Evolutionary conservation across 2,113 vertebrate genomes (phyloP).

Genomic region (Scomber japonicus): DNA sequence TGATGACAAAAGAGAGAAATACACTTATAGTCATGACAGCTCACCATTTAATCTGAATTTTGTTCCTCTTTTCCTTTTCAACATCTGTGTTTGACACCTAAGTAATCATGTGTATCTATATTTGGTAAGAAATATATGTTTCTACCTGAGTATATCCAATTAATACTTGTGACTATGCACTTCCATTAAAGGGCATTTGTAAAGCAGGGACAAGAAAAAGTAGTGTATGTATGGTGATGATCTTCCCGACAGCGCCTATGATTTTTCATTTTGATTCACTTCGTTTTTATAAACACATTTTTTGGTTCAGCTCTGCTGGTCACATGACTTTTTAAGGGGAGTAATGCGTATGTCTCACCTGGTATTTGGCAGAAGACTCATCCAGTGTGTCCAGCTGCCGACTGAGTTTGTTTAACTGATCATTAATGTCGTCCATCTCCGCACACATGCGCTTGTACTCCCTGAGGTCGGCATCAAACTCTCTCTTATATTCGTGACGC

Average conservation of each 20-base stretch:
- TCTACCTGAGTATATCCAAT: background rate
- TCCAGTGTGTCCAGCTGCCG: conserved; percentile 86
- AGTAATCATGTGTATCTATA: no score
- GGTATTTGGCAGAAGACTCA: conserved; percentile 85
- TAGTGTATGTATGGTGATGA: background rate
- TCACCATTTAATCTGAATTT: background rate
- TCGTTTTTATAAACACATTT: no score
- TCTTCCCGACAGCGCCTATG: background rate
- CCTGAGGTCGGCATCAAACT: conserved; percentile 87
- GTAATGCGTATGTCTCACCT: conserved; percentile 75
- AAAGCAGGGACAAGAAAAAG: background rate
- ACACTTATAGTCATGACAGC: background rate
- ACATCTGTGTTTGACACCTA: no score
- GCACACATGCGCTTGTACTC: conserved; percentile 89
- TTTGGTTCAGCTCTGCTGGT: no score
- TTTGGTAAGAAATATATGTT: no score
- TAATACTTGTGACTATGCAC: background rate
- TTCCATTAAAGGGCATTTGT: background rate
- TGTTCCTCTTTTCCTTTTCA: background rate
- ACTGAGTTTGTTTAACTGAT: conserved; percentile 88
- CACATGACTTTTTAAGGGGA: background rate
- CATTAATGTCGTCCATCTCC: conserved; percentile 89
- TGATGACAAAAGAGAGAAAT: conserved; percentile 44
- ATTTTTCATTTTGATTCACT: background rate
- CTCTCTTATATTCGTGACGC: conserved; percentile 88